Evolutionary conservation across 92 coral and sea anemone species (phyloP).

Genomic region (Palythoa heliodiscus): DNA sequence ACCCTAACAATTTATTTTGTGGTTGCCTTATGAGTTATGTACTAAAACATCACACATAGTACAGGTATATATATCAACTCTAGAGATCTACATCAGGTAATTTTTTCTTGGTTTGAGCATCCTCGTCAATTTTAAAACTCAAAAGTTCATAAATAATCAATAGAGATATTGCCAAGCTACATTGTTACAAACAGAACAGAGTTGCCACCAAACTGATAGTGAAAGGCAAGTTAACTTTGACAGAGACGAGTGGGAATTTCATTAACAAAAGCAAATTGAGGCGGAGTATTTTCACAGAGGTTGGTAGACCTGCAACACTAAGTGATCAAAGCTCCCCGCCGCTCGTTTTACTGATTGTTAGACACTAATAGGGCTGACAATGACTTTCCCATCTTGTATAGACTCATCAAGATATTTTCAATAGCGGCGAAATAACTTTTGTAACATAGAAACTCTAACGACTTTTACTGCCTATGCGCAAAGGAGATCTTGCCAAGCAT

Average conservation of each 20-base stretch:
- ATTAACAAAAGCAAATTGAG: not conserved
- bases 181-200: too few relatives aligned
- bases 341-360: not conserved
- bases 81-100: too few relatives aligned
- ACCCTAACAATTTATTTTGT: too few relatives aligned
- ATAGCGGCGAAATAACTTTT: not conserved
- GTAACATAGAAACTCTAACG: not conserved
- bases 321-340: not conserved
- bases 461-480: not conserved
- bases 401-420: not conserved
- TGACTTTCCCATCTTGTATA: not conserved
- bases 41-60: too few relatives aligned
- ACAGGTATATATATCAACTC: too few relatives aligned
- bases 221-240: not conserved
- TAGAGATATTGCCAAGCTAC: too few relatives aligned
- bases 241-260: not conserved
- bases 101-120: too few relatives aligned
- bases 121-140: too few relatives aligned
- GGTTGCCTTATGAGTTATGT: too few relatives aligned
- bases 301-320: not conserved
- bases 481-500: not conserved
- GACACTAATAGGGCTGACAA: not conserved
- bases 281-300: not conserved
- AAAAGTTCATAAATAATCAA: too few relatives aligned
- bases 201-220: not conserved